phyloP scores from a whole-genome alignment of 23 tunicate species.

The Halocynthia roretzi region DNA sequence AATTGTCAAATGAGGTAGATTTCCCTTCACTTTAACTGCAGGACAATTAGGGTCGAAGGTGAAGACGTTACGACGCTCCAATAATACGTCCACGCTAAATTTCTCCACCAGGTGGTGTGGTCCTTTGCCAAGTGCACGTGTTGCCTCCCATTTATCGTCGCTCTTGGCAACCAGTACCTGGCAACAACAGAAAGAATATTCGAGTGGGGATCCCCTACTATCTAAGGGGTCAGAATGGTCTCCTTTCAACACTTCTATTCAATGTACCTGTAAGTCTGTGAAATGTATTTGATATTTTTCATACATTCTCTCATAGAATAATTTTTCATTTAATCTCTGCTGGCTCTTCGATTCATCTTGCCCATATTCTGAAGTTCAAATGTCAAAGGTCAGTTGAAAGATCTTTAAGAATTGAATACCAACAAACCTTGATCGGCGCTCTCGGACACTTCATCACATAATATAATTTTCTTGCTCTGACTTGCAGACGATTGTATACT shows the following conservation, averaged over 20 bases:
- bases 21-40: conserved; percentile 54
- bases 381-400: too few relatives aligned
- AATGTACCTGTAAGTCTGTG: conserved; percentile 64
- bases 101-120: conserved; percentile 56
- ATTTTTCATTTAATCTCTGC: conserved; percentile 23
- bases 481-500: too few relatives aligned
- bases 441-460: too few relatives aligned
- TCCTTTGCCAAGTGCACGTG: conserved; percentile 31
- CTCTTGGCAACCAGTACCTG: conserved; percentile 59
- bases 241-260: background rate
- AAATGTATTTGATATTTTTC: conserved; percentile 70
- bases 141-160: conserved; percentile 24
- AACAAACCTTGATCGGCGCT: too few relatives aligned
- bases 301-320: conserved; percentile 86
- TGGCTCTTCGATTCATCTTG: background rate
- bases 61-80: conserved; percentile 52
- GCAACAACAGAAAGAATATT: background rate
- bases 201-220: background rate
- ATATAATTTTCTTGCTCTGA: too few relatives aligned
- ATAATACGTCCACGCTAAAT: conserved; percentile 59
- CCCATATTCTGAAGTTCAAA: too few relatives aligned
- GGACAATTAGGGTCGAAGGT: conserved; percentile 77
- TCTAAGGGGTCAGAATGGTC: background rate
- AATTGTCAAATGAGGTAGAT: conserved; percentile 60
- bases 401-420: too few relatives aligned